These are phyloP conservation scores for Sternotherus odoratus DNA, from an alignment of 2,797 vertebrate genomes.

Conservation along the genomic window DNA sequence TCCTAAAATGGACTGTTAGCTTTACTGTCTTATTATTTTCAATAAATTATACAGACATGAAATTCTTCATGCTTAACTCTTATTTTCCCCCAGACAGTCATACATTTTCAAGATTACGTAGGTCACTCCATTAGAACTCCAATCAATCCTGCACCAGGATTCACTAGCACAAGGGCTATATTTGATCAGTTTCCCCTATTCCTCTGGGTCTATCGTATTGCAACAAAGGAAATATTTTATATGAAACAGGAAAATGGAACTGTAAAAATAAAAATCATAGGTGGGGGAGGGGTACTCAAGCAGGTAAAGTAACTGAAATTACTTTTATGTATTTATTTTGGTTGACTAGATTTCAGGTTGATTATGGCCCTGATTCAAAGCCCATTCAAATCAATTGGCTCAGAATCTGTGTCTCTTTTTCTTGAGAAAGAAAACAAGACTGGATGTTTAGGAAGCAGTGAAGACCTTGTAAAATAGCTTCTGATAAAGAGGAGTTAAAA, in stretches of 20 bases:
- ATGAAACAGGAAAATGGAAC: not conserved
- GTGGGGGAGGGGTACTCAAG: not conserved
- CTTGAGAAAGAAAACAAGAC: not conserved
- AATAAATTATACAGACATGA: not conserved
- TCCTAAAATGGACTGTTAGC: constrained; percentile 46
- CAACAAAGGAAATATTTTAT: not conserved
- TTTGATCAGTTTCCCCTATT: not conserved
- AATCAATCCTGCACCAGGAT: not conserved
- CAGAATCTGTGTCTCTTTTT: not conserved
- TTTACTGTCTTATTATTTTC: not conserved
- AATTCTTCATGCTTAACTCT: not conserved
- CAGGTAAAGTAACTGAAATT: not conserved
- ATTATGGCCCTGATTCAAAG: not conserved
- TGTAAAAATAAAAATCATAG: not conserved
- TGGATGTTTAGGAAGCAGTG: not conserved
- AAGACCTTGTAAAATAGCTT: not conserved
- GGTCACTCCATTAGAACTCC: not conserved
- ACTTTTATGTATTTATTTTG: not conserved
- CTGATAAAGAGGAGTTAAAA: not conserved
- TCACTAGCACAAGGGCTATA: not conserved
- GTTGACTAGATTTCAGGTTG: not conserved
- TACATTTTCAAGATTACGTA: constrained; percentile 6
- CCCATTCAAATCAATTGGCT: not conserved
- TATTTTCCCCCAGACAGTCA: not conserved
- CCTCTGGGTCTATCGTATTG: not conserved